These are phyloP conservation scores for Mystacides longicornis DNA, from an alignment of 2,888 invertebrate genomes.

Conservation along the genomic window DNA sequence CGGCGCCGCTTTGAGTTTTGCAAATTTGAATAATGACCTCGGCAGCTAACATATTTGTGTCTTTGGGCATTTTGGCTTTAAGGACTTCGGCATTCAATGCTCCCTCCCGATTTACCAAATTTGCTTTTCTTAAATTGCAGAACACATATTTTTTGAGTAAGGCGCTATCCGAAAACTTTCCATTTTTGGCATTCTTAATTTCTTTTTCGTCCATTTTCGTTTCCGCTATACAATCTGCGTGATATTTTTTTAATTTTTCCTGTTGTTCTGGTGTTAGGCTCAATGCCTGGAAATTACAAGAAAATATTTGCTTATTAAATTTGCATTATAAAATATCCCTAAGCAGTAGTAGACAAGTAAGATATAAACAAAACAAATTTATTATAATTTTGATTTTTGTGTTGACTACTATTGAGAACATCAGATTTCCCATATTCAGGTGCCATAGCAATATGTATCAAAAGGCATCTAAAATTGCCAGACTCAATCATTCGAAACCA, in stretches of 20 bases:
- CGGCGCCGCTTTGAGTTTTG: constrained; percentile 37
- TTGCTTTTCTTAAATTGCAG: constrained; percentile 44
- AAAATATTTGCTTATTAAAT: not conserved
- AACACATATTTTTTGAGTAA: constrained; percentile 40
- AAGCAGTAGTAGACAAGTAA: too few relatives aligned
- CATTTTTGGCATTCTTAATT: constrained; percentile 36
- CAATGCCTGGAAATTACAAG: constrained; percentile 14
- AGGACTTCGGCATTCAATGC: constrained; percentile 41
- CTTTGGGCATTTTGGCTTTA: constrained; percentile 37
- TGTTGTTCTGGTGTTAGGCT: constrained; percentile 28
- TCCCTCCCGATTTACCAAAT: constrained; percentile 35
- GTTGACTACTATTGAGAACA: too few relatives aligned
- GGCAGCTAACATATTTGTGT: constrained; percentile 36
- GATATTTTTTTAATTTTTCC: constrained; percentile 26
- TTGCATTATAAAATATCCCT: too few relatives aligned
- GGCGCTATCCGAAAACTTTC: constrained; percentile 38
- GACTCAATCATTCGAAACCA: too few relatives aligned
- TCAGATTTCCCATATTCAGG: too few relatives aligned
- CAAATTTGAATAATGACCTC: constrained; percentile 39
- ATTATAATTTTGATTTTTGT: too few relatives aligned
- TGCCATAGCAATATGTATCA: too few relatives aligned
- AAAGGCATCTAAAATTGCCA: too few relatives aligned
- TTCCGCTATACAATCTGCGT: constrained; percentile 30
- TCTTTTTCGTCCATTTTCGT: constrained; percentile 32
- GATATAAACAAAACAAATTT: too few relatives aligned